Base-by-base conservation (phyloP, 2,888 invertebrate species). In the Phorcus lineatus region DNA sequence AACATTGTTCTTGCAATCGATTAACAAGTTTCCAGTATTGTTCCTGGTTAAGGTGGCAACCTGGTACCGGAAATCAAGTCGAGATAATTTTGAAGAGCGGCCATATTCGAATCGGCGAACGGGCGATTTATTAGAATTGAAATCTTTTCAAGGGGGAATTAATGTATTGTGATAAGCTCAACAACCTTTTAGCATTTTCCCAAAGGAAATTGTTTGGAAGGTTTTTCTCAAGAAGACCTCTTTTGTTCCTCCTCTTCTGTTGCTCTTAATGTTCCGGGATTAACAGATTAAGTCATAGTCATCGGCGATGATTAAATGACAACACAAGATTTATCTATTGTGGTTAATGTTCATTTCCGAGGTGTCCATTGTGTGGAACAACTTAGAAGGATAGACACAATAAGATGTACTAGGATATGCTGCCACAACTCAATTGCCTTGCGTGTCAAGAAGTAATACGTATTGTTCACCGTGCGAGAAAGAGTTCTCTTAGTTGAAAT, bases 101-200 rank as follows among this genome's bases (percentile, higher is more conserved):
- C 31, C 70, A 70, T 40, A 17, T 70, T 70, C n/a, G 19, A 36
- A 28, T 28, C 28, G 40, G 36, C 36, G 22, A 70, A 36, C 17
- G 70, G 70, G 70, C 70, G 40, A 70, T 70, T 70, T 70, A 70
- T 70, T 70, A 36, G 70, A 24, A 70, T 70, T n/a, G 70, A 40
- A 70, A 70, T 40, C 70, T 40, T 22, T 70, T 40, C 70, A 40
- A 70, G 40, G 70, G 40, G 36, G 70, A 70, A 70, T 70, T 40
- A 70, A 36, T 40, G 70, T n/a, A 17, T 70, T 19, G 31, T 16
- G 70, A 70, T 40, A 70, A 70, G 70, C 70, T 40, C 70, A 70
- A 40, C 70, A 17, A 19, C 70, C 70, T 70, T 70, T 70, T 70
- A 36, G 36, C 40, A 17, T 70, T 70, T 70, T 40, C 70, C 70